Base-by-base conservation (phyloP, 2,888 invertebrate species). In the Acleris literana region DNA sequence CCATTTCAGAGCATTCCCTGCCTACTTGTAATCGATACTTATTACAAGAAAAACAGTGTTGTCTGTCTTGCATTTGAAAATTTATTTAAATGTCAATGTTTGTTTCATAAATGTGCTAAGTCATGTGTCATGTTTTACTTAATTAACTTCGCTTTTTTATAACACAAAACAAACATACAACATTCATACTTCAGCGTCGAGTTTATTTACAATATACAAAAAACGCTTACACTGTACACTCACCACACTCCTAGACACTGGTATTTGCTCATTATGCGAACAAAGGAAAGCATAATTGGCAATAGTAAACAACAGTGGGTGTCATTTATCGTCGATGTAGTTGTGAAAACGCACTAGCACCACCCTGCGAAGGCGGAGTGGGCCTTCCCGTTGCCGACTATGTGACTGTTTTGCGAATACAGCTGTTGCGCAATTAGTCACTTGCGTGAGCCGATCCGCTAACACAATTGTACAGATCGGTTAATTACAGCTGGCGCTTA, bases 201-300 rank as follows among this genome's bases (percentile, higher is more conserved):
- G 64, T 63, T 61, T 53, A 16, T 51, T 70, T 63, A 18, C 43
- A 56, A n/a, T 43, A 61, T 56, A 68, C 56, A 58, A 68, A 71
- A 64, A 72, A 58, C 68, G 68, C 48, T 59, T 65, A 80, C 78
- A 85, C 80, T 80, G 77, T 83, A 87, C 84, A 90, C 87, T 61
- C 60, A 65, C 84, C 69, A 78, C 76, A 81, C 81, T 72, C 77
- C 84, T 83, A 77, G 69, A 70, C 76, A 75, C 72, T 74, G 82
- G 92, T 93, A 92, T 92, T 92, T 90, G 91, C 92, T 92, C 92
- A 92, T 93, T 90, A 89, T 90, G 92, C 91, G 77, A 80, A 56
- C 29, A 43, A 70, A 78, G 77, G 83, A 85, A 81, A 75, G 90
- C 92, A 92, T 91, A 91, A 92, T 92, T 92, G 92, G 92, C 91